A percentile compares a stretch with the other conserved stretches of the same genome.
Conservation (phyloP, 2,113 vertebrate genomes). For the Ceyx margarethae region DNA sequence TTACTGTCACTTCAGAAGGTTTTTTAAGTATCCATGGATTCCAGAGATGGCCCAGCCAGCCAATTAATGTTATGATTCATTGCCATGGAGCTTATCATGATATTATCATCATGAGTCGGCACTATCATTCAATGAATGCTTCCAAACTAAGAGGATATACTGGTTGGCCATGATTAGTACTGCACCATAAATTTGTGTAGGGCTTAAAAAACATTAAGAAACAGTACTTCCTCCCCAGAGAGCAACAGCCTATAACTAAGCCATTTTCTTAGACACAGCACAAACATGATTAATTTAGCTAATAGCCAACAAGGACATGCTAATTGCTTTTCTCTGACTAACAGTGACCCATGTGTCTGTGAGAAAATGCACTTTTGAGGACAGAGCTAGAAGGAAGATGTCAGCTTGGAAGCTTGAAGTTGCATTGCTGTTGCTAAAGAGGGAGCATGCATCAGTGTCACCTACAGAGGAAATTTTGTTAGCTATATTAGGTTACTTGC, state of each 20-base stretch:
- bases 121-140: not conserved
- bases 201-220: slow-evolving; percentile 51
- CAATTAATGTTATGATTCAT: slow-evolving; percentile 35
- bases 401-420: not conserved
- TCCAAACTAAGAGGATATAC: slow-evolving; percentile 6
- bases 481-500: not conserved
- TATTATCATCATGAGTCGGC: not conserved
- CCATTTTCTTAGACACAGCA: slow-evolving; percentile 1
- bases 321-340: slow-evolving; percentile 40
- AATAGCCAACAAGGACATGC: slow-evolving; percentile 15
- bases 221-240: not conserved
- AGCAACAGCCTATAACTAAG: slow-evolving; percentile 21
- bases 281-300: slow-evolving; percentile 45
- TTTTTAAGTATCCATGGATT: slow-evolving; percentile 23
- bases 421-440: not conserved
- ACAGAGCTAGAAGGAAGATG: not conserved
- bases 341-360: not conserved
- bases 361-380: not conserved
- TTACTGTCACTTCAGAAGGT: slow-evolving; percentile 7
- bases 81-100: not conserved
- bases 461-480: not conserved
- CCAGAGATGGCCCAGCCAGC: not conserved
- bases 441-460: not conserved
- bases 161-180: slow-evolving; percentile 39
- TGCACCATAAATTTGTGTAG: slow-evolving; percentile 20